A percentile compares a stretch with the other conserved stretches of the same genome.
These are phyloP conservation scores for Laodelphax striatellus DNA, from an alignment of 1,140 invertebrate species.

Conservation along the genomic window DNA sequence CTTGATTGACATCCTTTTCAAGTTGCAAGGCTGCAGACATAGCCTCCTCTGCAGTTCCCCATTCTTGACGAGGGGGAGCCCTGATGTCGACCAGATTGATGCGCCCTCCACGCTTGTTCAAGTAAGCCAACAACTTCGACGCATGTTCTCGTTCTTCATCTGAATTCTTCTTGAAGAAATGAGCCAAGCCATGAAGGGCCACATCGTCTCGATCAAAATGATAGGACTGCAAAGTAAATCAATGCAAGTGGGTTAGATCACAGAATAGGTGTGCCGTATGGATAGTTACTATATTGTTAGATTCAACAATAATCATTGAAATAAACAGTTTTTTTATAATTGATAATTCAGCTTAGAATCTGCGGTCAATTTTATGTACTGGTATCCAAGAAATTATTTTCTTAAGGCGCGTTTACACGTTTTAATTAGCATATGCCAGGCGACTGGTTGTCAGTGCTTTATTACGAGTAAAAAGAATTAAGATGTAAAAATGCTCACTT, in stretches of 20 bases:
- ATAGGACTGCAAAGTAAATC: constrained; percentile 44
- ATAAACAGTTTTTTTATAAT: no score
- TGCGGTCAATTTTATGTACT: no score
- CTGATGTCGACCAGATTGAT: constrained; percentile 42
- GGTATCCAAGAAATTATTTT: no score
- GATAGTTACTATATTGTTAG: no score
- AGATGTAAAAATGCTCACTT: no score
- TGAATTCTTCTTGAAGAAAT: constrained; percentile 60
- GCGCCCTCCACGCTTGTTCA: constrained; percentile 68
- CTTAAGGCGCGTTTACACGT: no score
- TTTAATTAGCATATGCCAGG: not conserved
- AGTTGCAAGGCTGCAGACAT: constrained; percentile 58
- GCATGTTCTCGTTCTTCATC: constrained; percentile 69
- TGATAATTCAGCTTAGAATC: no score
- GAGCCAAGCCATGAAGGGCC: constrained; percentile 53
- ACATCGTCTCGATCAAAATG: constrained; percentile 73
- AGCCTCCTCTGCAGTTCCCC: constrained; percentile 51
- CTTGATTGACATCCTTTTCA: constrained; percentile 68
- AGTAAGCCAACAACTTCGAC: constrained; percentile 60
- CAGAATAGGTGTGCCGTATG: no score
- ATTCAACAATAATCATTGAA: no score
- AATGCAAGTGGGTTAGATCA: no score
- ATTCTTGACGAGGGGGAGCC: constrained; percentile 47
- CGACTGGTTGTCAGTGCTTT: no score
- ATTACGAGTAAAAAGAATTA: no score